phyloP scores from a whole-genome alignment of 2,797 vertebrate genomes.

The Halcyon leucocephala region DNA sequence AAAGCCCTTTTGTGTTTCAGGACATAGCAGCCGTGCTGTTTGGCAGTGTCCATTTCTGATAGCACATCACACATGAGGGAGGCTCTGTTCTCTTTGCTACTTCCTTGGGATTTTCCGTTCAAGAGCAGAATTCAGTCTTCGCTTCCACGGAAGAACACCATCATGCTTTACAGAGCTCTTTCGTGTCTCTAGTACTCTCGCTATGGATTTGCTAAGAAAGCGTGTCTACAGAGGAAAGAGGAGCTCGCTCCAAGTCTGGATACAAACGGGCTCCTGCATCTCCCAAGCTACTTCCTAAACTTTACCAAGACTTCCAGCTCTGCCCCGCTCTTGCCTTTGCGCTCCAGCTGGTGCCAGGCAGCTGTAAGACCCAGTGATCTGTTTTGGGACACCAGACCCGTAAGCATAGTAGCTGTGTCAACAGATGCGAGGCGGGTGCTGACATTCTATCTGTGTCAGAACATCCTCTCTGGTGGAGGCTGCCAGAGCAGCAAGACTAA shows the following conservation, averaged over 20 bases:
- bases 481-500: not conserved
- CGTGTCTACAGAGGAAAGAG: not conserved
- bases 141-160: not conserved
- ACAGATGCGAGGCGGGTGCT: rapidly evolving
- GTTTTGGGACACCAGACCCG: not conserved
- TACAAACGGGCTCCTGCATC: not conserved
- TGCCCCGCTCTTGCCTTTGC: not conserved
- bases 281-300: not conserved
- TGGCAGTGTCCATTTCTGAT: not conserved
- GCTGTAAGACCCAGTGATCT: not conserved
- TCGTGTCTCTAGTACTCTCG: not conserved
- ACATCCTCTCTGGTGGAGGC: not conserved
- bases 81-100: rapidly evolving
- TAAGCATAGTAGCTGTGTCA: not conserved
- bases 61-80: not conserved
- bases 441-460: not conserved
- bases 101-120: not conserved
- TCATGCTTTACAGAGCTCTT: not conserved
- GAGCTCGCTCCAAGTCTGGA: rapidly evolving
- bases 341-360: not conserved
- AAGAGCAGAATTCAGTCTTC: not conserved
- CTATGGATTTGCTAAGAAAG: not conserved
- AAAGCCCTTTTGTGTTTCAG: not conserved
- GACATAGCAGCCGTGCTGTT: not conserved
- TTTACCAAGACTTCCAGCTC: not conserved